Conservation (phyloP, 2,113 vertebrate species). For the Megaceryle torquata region DNA sequence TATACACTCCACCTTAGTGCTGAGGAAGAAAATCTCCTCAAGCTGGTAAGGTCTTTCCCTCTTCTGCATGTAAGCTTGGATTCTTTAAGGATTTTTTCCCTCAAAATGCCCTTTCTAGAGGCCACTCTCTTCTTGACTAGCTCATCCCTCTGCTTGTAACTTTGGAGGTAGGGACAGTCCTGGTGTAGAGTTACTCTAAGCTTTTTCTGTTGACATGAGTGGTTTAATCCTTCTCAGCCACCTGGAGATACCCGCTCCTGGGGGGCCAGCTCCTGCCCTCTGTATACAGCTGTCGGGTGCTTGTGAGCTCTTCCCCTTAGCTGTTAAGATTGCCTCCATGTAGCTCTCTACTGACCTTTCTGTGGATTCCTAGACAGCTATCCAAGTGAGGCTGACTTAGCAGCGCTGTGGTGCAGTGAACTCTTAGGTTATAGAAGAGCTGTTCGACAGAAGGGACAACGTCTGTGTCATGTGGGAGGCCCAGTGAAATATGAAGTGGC, state of each 20-base stretch:
- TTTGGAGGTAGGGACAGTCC: background rate
- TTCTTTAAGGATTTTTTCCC: background rate
- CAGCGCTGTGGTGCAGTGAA: background rate
- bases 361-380: background rate
- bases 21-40: background rate
- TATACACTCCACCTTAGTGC: background rate
- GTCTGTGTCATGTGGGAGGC: accelerated
- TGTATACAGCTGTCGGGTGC: accelerated
- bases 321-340: background rate
- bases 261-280: background rate
- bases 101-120: background rate
- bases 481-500: background rate
- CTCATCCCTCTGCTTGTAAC: background rate
- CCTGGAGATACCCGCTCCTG: background rate
- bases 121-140: background rate
- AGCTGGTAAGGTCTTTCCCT: background rate
- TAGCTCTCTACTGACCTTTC: background rate
- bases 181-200: background rate
- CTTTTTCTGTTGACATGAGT: background rate
- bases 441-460: background rate
- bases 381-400: background rate
- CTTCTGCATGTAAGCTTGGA: background rate
- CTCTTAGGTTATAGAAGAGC: background rate
- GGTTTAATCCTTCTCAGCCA: background rate
- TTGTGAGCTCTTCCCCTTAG: background rate